Conservation (phyloP, 2,888 invertebrate species). For the Hemithea aestivaria region DNA sequence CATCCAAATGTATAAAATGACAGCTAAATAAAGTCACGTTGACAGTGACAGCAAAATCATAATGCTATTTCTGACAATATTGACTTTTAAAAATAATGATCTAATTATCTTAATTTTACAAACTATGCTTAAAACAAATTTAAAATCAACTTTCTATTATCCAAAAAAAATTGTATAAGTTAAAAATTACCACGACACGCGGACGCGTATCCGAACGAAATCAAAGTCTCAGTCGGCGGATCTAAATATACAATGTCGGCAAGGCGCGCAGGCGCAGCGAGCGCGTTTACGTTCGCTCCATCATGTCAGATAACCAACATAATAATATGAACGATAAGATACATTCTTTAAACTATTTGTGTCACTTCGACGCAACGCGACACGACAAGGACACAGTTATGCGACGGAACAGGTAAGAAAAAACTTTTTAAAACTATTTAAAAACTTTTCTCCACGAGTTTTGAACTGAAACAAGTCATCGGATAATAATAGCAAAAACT, state of each 20-base stretch:
- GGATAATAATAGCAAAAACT: conserved; percentile 50
- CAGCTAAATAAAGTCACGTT: too few relatives aligned
- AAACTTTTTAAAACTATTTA: conserved; percentile 43
- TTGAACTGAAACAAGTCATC: conserved; percentile 39
- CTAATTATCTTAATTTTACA: too few relatives aligned
- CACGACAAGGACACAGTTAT: conserved; percentile 51
- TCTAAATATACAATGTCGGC: conserved; percentile 67
- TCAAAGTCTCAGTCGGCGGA: conserved; percentile 57
- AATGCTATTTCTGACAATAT: too few relatives aligned
- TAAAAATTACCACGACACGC: conserved; percentile 31
- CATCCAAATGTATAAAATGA: too few relatives aligned
- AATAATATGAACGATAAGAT: conserved; percentile 58
- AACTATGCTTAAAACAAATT: too few relatives aligned
- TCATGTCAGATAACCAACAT: conserved; percentile 57
- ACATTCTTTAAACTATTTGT: conserved; percentile 53
- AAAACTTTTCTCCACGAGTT: conserved; percentile 40
- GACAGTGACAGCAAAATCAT: too few relatives aligned
- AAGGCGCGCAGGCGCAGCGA: conserved; percentile 58
- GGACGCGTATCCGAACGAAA: conserved; percentile 50
- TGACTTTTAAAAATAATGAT: too few relatives aligned
- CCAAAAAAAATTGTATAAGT: too few relatives aligned
- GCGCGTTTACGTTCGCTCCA: conserved; percentile 42
- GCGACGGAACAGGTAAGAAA: conserved; percentile 68
- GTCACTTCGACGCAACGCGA: conserved; percentile 39
- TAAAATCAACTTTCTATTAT: too few relatives aligned